These are phyloP conservation scores for Rhogogaster chlorosoma DNA, from an alignment of 2,888 invertebrate species.

Conservation along the genomic window DNA sequence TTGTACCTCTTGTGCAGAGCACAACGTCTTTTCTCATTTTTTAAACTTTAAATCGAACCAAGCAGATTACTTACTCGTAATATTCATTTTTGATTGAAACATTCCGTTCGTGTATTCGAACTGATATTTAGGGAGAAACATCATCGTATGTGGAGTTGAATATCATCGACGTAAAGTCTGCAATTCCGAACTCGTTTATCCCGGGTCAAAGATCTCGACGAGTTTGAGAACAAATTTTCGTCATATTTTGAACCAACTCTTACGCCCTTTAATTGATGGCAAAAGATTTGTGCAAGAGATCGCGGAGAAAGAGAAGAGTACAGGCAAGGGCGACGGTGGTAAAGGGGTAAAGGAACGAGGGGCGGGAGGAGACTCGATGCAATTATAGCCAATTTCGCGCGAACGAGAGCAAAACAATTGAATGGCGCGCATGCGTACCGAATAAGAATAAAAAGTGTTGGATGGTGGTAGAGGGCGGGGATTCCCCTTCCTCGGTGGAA, in stretches of 20 bases:
- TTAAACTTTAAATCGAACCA: background rate
- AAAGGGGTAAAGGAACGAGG: background rate
- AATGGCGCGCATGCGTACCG: conserved; percentile 58
- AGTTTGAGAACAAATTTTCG: background rate
- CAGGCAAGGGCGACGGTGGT: background rate
- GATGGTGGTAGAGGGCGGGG: conserved; percentile 51
- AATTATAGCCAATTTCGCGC: conserved; percentile 67
- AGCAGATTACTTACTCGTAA: conserved; percentile 5
- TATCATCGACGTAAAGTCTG: background rate
- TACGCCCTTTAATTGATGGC: background rate
- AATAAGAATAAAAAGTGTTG: conserved; percentile 51
- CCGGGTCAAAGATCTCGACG: background rate
- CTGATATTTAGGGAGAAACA: background rate
- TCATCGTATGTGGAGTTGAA: background rate
- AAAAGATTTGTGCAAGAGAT: background rate
- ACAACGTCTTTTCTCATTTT: conserved; percentile 26
- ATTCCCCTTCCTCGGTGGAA: conserved; percentile 57
- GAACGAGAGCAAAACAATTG: conserved; percentile 65
- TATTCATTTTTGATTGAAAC: conserved; percentile 16
- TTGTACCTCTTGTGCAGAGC: conserved; percentile 5
- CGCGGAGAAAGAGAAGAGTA: background rate
- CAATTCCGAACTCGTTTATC: background rate
- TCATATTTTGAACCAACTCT: background rate
- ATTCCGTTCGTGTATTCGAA: background rate
- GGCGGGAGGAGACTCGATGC: conserved; percentile 55